Conservation (phyloP, 2,113 vertebrate genomes). For the Balaenoptera acutorostrata region DNA sequence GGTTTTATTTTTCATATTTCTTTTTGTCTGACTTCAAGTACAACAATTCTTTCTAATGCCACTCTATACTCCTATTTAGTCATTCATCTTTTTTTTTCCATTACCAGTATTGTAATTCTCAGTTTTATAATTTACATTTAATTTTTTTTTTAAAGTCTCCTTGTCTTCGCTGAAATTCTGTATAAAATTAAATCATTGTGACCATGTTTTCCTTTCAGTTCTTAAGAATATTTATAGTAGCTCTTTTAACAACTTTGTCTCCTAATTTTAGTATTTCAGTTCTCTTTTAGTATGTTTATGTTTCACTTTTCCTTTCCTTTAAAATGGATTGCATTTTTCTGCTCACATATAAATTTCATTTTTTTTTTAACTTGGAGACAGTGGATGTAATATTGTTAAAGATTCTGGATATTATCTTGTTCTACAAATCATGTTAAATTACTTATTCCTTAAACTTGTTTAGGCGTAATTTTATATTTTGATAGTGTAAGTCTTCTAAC, state of each 20-base stretch:
- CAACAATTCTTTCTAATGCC: not conserved
- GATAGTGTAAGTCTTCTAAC: not conserved
- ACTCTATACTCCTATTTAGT: not conserved
- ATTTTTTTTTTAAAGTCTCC: not conserved
- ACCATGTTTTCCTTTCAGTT: not conserved
- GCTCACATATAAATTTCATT: not conserved
- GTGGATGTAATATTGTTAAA: not conserved
- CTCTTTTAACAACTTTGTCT: not conserved
- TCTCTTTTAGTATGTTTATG: not conserved
- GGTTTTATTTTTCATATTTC: not conserved
- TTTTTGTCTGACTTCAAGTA: not conserved
- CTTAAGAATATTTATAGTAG: not conserved
- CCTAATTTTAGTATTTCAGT: not conserved
- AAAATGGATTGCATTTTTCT: not conserved
- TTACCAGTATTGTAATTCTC: not conserved
- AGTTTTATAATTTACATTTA: not conserved
- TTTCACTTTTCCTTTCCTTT: not conserved
- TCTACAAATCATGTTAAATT: not conserved
- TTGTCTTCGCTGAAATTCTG: not conserved
- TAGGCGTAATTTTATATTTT: not conserved
- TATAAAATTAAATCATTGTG: not conserved
- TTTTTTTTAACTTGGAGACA: not conserved
- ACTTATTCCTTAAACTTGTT: not conserved
- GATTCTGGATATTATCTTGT: not conserved
- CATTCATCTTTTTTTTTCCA: not conserved